Percentiles rank a stretch among this genome's conserved stretches.
Evolutionary conservation across 1,140 invertebrate genomes (phyloP).

Genomic region (Lamellibrachia luymesi): DNA sequence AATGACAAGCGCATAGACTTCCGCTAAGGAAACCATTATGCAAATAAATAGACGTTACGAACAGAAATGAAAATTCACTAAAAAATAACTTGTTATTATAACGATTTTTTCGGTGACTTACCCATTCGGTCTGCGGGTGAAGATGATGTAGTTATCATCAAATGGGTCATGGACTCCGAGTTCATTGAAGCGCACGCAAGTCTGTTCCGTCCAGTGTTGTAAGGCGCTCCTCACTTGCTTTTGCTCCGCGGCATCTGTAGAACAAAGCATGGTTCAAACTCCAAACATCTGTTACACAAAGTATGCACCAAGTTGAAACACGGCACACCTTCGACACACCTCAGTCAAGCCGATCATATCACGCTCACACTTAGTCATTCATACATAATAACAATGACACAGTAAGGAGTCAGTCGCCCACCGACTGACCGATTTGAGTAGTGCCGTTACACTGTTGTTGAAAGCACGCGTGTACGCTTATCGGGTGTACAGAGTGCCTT

Average conservation of each 20-base stretch:
- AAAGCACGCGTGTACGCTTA: too few relatives aligned
- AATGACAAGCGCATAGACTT: background rate
- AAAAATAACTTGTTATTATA: too few relatives aligned
- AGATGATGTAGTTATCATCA: background rate
- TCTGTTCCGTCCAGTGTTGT: conserved; percentile 15
- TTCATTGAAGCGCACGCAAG: conserved; percentile 21
- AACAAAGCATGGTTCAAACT: background rate
- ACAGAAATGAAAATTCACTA: too few relatives aligned
- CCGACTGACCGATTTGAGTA: background rate
- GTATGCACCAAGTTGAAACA: background rate
- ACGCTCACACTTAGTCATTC: background rate
- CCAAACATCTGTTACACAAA: background rate
- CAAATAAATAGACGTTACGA: too few relatives aligned
- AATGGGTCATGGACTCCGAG: background rate
- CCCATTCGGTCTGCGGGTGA: background rate
- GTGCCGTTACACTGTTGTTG: too few relatives aligned
- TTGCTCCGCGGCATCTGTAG: conserved; percentile 8
- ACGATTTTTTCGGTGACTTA: background rate
- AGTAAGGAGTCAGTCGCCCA: too few relatives aligned
- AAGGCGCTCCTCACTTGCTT: background rate
- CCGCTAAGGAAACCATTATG: too few relatives aligned
- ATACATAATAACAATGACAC: too few relatives aligned
- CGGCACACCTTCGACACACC: background rate
- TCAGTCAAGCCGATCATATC: background rate
- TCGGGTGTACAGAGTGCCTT: too few relatives aligned